Evolutionary conservation across 2,797 vertebrate species (phyloP), one percentile per base, ranked within the genome.

Genomic region (Podargus strigoides): DNA sequence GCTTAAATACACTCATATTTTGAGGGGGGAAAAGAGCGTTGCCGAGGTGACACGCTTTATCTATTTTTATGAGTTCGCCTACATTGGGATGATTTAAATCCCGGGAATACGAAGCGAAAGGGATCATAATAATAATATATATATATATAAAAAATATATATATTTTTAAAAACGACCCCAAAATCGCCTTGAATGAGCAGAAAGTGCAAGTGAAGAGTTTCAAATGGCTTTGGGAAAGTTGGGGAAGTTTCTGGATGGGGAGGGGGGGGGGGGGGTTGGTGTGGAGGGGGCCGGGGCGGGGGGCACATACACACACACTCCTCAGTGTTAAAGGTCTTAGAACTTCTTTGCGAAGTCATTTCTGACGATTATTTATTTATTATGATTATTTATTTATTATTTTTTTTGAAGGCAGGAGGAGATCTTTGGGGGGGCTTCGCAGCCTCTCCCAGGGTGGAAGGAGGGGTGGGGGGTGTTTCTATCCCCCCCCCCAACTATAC

Each of bases 1-100:
- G 93, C 89, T 97, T 96, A 97, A 96, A 97, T 96, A 94, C 96
- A 89, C 91, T 86, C 90, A 68, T 97, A 84, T 96, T 97, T 97
- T 91, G 89, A 81, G 82, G 69, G 69, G 69, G 92, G 91, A 42
- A 60, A 94, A 76, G 20, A 21, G 52, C 82, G 50, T 62, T 75
- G 49, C 60, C 37, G 37, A 34, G 73, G 5, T 84, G 74, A 49
- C 49, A 47, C 37, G 74, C 52, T 42, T 93, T 91, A 88, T 79
- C 93, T 92, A 30, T 79, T 95, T 94, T 91, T 94, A 93, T 87
- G 74, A 91, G 74, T 60, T 74, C 62, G 6, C 20, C 12, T 64
- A 56, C 75, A 30, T 36, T 28, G 91, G 72, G 66, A 50, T 91
- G 90, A 91, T 91, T 90, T 72, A 94, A 90, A 89, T 24, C 34